Evolutionary conservation across 1,140 invertebrate genomes (phyloP), one percentile per base, ranked within the genome.

Genomic region (Drosophila sechellia): DNA sequence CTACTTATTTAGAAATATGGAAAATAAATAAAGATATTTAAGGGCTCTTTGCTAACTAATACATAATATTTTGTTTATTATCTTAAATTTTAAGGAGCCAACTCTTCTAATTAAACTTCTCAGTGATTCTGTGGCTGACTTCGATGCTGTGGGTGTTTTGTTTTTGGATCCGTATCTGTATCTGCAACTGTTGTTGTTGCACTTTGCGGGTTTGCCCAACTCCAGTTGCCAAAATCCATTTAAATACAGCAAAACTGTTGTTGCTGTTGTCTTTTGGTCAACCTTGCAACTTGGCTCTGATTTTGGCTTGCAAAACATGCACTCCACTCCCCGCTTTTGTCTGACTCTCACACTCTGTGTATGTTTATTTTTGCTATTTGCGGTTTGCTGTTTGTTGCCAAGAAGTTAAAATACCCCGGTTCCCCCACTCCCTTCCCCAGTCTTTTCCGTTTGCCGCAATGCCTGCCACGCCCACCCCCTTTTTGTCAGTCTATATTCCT

Each of bases 181-280:
- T 68, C 63, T 69, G 50, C 12, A 42, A 49, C 35, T 46, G 43
- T 71, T 40, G 39, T 39, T 55, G 22, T 17, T 61, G 52, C 58
- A 63, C 55, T 69, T 56, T 73, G 61, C 58, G 74, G 59, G 61
- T 63, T 71, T 77, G 54, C 66, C 64, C 56, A 84, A 72, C 65
- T 86, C 73, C 72, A 42, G 57, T 87, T 81, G 81, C 84, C 84
- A 86, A 86, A 86, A 83, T 81, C 83, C 81, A 86, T 86, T 86
- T 86, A 86, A 86, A 86, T 87, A 76, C 74, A 69, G 70, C 64
- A 72, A 72, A 80, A 54, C 42, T 48, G 31, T 31, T 72, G 63
- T 60, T 70, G 60, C 59, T 77, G 72, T 63, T 85, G 77, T 71
- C 59, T 81, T 79, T 54, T 81, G 71, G 66, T 77, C 76, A 84